phyloP scores from a whole-genome alignment of 92 coral and sea anemone genomes.

The Phymanthus crucifer region DNA sequence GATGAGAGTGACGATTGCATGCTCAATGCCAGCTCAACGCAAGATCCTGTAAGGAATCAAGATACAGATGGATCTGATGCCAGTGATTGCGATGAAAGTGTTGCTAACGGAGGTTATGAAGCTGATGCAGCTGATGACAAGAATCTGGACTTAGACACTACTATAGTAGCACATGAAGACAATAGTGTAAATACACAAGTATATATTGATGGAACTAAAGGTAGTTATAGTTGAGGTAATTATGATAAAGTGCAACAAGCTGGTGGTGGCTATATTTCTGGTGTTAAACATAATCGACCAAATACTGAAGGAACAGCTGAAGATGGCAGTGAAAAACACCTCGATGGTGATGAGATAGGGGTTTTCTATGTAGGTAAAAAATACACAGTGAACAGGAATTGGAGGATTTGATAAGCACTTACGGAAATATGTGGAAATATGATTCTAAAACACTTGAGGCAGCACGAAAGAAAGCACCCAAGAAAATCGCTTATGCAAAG shows the following conservation, averaged over 20 bases:
- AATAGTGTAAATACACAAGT: background rate
- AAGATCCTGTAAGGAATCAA: too few relatives aligned
- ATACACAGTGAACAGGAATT: slow-evolving; percentile 42
- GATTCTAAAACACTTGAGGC: slow-evolving; percentile 55
- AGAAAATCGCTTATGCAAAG: slow-evolving; percentile 52
- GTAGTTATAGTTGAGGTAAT: background rate
- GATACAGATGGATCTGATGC: too few relatives aligned
- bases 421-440: slow-evolving; percentile 51
- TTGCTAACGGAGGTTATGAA: too few relatives aligned
- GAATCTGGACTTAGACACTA: background rate
- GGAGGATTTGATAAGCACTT: slow-evolving; percentile 23
- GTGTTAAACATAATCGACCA: background rate
- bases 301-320: background rate
- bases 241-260: background rate
- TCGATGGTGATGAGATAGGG: background rate
- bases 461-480: slow-evolving; percentile 55
- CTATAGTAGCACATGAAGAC: background rate
- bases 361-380: slow-evolving; percentile 12
- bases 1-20: too few relatives aligned
- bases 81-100: too few relatives aligned
- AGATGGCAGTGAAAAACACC: background rate
- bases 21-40: too few relatives aligned
- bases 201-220: background rate
- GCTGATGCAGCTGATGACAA: background rate
- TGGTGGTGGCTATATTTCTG: background rate